Conservation (phyloP, 2,797 vertebrate genomes). For the Melanotaenia trifasciata region DNA sequence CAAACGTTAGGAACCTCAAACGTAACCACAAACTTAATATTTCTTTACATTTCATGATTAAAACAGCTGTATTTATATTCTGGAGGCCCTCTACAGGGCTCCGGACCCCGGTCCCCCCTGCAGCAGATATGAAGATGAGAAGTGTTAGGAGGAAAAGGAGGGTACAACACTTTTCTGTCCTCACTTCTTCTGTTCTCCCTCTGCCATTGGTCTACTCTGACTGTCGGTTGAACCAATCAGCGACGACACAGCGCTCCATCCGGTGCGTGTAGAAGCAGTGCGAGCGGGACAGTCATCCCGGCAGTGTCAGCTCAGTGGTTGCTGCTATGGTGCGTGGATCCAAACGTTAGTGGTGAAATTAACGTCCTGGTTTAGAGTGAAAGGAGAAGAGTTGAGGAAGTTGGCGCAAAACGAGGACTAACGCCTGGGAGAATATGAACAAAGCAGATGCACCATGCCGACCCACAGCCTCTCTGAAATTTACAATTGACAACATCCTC, state of each 20-base stretch:
- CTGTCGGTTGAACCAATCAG: conserved; percentile 77
- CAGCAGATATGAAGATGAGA: conserved; percentile 16
- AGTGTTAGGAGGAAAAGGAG: background rate
- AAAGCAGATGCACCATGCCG: conserved; percentile 83
- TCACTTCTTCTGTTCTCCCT: conserved; percentile 13
- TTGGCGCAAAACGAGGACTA: conserved; percentile 28
- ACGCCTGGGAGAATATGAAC: conserved; percentile 82
- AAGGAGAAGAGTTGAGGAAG: conserved; percentile 30
- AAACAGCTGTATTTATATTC: background rate
- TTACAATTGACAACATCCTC: conserved; percentile 87
- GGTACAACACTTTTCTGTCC: background rate
- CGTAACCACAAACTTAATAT: background rate
- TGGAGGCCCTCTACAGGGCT: conserved; percentile 14
- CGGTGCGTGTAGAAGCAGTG: conserved; percentile 58
- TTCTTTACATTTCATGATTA: background rate
- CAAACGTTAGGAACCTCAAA: background rate
- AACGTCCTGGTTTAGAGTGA: conserved; percentile 23
- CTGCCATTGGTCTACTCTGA: conserved; percentile 71
- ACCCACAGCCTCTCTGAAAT: conserved; percentile 83
- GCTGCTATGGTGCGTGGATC: conserved; percentile 81
- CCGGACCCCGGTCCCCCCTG: conserved; percentile 5
- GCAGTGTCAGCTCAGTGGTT: conserved; percentile 66
- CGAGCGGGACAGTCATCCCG: conserved; percentile 59
- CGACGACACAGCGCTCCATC: conserved; percentile 64
- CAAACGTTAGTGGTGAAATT: conserved; percentile 57